These are phyloP conservation scores for Chloroceryle inda DNA, from an alignment of 2,797 vertebrate species.

Conservation along the genomic window DNA sequence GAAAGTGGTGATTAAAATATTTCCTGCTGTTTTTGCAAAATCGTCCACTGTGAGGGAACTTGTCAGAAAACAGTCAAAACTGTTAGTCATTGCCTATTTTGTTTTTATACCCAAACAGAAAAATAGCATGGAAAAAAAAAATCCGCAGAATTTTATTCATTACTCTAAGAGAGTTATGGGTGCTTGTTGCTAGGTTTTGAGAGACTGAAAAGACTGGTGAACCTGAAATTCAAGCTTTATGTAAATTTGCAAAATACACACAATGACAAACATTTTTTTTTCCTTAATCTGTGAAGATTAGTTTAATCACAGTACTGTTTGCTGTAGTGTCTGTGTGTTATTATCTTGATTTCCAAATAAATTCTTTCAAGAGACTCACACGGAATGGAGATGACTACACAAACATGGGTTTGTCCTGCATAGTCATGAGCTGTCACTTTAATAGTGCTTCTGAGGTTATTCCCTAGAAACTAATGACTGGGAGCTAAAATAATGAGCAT, in stretches of 20 bases:
- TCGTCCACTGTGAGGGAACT: neutral
- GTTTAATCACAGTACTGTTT: neutral
- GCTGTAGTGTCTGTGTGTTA: neutral
- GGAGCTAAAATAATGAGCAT: neutral
- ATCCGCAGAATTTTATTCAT: neutral
- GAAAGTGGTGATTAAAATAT: neutral
- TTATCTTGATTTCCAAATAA: neutral
- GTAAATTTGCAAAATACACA: neutral
- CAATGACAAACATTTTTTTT: neutral
- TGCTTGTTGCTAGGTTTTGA: neutral
- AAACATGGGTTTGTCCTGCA: neutral
- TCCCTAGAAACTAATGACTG: neutral
- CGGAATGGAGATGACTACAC: neutral
- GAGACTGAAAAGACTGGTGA: neutral
- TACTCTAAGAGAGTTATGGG: accelerated
- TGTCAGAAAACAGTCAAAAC: neutral
- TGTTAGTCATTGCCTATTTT: neutral
- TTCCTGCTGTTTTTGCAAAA: neutral
- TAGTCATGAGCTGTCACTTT: neutral
- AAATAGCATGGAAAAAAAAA: neutral
- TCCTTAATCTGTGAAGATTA: neutral
- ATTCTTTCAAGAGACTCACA: neutral
- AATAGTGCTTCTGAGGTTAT: neutral
- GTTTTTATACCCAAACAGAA: neutral
- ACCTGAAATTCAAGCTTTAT: neutral